phyloP scores from a whole-genome alignment of 2,113 vertebrate species.

The Oreamnos americanus region DNA sequence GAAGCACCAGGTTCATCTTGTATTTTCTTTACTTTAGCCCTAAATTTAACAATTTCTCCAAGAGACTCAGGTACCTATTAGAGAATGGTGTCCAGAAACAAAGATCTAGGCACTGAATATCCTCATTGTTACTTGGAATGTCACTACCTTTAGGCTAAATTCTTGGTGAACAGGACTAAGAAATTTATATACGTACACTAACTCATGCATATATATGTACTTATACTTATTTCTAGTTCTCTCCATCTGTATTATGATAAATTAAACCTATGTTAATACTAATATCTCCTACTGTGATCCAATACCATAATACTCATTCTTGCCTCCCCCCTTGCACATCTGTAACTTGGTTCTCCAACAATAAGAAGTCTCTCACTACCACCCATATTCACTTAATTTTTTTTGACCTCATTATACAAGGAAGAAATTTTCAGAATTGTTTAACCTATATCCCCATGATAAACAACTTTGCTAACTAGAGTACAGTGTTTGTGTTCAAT shows the following conservation, averaged over 20 bases:
- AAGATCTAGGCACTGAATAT: not conserved
- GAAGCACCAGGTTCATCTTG: not conserved
- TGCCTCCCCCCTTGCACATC: not conserved
- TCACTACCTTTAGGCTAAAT: not conserved
- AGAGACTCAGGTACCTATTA: not conserved
- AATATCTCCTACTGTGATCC: not conserved
- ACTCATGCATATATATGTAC: not conserved
- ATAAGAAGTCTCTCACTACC: not conserved
- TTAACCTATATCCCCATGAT: not conserved
- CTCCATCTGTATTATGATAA: conserved; percentile 22
- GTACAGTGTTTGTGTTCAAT: not conserved
- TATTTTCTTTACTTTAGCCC: not conserved
- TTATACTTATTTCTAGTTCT: conserved; percentile 3
- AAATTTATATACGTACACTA: not conserved
- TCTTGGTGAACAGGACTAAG: not conserved
- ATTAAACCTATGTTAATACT: conserved; percentile 23
- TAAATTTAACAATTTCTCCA: not conserved
- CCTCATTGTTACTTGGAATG: not conserved
- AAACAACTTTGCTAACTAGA: not conserved
- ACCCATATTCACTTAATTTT: not conserved
- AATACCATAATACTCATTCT: not conserved
- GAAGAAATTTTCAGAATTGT: not conserved
- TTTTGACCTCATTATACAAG: not conserved
- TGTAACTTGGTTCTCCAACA: not conserved
- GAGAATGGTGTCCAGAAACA: not conserved